Evolutionary conservation across 2,113 vertebrate genomes (phyloP).

Genomic region (Bos taurus): ARS-UCD2.0 NC_037346.1:10381501-10382000

Average conservation of each 20-base stretch:
- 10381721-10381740: background rate
- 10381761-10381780: background rate
- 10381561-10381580: too few relatives aligned
- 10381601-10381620: too few relatives aligned
- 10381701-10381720: too few relatives aligned
- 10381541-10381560: too few relatives aligned
- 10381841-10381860: background rate
- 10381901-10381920: background rate
- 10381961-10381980: background rate
- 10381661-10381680: too few relatives aligned
- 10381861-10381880: background rate
- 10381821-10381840: background rate
- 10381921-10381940: background rate
- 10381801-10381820: background rate
- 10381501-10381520: too few relatives aligned
- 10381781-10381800: background rate
- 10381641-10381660: too few relatives aligned
- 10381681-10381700: too few relatives aligned
- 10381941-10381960: background rate
- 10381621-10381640: too few relatives aligned
- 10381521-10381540: too few relatives aligned
- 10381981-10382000: background rate
- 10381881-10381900: background rate
- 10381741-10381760: background rate
- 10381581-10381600: too few relatives aligned